Percentiles rank a stretch among this genome's conserved stretches.
phyloP scores from a whole-genome alignment of 1,140 invertebrate genomes.

The Potamilus streckersoni region DNA sequence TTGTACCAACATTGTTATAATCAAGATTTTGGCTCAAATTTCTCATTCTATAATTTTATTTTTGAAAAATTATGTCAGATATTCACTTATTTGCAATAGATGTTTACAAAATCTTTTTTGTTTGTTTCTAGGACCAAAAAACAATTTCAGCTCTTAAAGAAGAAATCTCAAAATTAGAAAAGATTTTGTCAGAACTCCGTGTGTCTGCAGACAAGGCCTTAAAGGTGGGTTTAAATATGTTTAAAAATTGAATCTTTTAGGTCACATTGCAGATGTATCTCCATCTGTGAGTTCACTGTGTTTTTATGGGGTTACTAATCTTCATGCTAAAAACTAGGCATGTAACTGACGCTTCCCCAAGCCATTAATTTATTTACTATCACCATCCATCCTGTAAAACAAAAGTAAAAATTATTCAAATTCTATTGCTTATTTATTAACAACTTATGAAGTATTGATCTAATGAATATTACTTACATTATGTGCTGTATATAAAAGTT shows the following conservation, averaged over 20 bases:
- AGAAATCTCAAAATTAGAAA: conserved; percentile 56
- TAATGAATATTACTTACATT: too few relatives aligned
- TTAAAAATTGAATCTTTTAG: not conserved
- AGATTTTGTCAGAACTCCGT: conserved; percentile 57
- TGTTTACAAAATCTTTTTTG: not conserved
- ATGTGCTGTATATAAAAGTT: too few relatives aligned
- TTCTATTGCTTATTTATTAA: too few relatives aligned
- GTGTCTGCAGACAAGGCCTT: conserved; percentile 55
- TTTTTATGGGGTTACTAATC: not conserved
- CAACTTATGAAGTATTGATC: too few relatives aligned
- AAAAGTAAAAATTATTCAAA: too few relatives aligned
- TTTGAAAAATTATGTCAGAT: too few relatives aligned
- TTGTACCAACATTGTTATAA: too few relatives aligned
- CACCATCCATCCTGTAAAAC: not conserved
- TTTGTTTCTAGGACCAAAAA: conserved; percentile 39
- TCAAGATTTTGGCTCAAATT: too few relatives aligned
- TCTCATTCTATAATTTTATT: too few relatives aligned
- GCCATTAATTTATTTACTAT: not conserved
- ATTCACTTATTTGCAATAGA: too few relatives aligned
- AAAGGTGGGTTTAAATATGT: conserved; percentile 37
- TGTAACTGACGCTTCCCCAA: not conserved
- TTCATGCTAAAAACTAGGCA: not conserved
- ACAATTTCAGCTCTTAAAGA: conserved; percentile 46
- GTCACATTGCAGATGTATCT: not conserved
- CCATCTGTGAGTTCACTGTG: not conserved